Conservation (phyloP, 2,888 invertebrate species). For the Epistrophe eligans region DNA sequence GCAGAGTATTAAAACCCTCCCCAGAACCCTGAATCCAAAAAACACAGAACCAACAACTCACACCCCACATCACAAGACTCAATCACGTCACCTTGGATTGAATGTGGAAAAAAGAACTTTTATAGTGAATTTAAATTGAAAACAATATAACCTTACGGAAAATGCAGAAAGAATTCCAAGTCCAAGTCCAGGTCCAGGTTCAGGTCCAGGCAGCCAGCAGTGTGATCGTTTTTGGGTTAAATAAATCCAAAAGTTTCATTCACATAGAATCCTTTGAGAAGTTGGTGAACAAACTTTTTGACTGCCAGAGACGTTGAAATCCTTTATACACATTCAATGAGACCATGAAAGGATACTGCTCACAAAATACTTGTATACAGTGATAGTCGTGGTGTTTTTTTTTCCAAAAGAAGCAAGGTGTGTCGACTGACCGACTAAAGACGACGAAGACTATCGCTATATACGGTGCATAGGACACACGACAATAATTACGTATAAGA, state of each 20-base stretch:
- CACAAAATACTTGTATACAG: conserved; percentile 26
- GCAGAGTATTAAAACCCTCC: background rate
- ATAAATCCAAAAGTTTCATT: conserved; percentile 41
- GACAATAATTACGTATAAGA: conserved; percentile 22
- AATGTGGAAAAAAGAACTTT: conserved; percentile 45
- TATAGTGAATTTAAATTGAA: conserved; percentile 63
- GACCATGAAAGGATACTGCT: conserved; percentile 36
- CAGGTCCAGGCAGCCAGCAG: background rate
- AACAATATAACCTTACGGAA: conserved; percentile 44
- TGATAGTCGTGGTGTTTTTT: background rate
- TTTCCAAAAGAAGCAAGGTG: background rate
- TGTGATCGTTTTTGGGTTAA: conserved; percentile 17
- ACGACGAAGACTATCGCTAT: background rate
- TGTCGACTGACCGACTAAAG: conserved; percentile 6
- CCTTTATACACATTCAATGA: conserved; percentile 11
- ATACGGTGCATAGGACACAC: conserved; percentile 5
- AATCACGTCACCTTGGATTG: conserved; percentile 59
- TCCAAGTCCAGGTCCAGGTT: background rate
- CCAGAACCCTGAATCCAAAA: background rate
- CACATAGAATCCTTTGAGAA: conserved; percentile 43
- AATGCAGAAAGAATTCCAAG: background rate
- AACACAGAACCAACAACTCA: background rate
- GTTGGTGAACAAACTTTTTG: conserved; percentile 45
- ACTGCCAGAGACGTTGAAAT: conserved; percentile 14
- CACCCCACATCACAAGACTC: background rate